Evolutionary conservation across 2,113 vertebrate species (phyloP).

Genomic region (Recurvirostra avosetta): DNA sequence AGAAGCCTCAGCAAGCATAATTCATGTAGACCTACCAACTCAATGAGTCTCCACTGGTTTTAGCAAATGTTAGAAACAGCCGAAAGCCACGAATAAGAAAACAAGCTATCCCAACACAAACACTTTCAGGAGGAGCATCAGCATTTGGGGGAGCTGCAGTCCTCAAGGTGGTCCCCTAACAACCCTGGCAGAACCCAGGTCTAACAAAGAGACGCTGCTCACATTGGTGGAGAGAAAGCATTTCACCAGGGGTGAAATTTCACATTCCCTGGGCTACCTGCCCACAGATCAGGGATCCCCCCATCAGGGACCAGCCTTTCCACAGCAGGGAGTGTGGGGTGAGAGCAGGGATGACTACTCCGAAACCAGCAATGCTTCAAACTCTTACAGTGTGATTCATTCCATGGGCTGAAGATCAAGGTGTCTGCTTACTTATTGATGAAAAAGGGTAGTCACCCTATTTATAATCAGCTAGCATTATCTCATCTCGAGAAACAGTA

Average conservation of each 20-base stretch:
- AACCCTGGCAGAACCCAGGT: not conserved
- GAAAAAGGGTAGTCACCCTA: constrained; percentile 8
- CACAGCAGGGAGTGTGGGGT: not conserved
- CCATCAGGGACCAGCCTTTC: not conserved
- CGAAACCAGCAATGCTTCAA: not conserved
- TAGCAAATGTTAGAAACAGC: not conserved
- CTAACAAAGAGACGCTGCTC: not conserved
- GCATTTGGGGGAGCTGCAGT: not conserved
- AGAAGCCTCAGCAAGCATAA: not conserved
- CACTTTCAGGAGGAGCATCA: not conserved
- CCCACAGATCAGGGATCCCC: not conserved
- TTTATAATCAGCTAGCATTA: constrained; percentile 19
- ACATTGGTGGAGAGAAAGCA: not conserved
- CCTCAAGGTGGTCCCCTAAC: not conserved
- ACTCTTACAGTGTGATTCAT: not conserved
- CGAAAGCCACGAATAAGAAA: not conserved
- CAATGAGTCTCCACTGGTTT: not conserved
- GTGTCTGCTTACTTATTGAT: not conserved
- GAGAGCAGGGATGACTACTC: not conserved
- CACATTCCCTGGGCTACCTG: not conserved
- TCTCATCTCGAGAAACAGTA: not conserved
- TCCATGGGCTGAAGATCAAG: not conserved
- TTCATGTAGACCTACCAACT: not conserved
- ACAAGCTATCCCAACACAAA: not conserved
- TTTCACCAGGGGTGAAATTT: not conserved